phyloP scores from a whole-genome alignment of 2,797 vertebrate species.

The Chaetodon trifasciatus region DNA sequence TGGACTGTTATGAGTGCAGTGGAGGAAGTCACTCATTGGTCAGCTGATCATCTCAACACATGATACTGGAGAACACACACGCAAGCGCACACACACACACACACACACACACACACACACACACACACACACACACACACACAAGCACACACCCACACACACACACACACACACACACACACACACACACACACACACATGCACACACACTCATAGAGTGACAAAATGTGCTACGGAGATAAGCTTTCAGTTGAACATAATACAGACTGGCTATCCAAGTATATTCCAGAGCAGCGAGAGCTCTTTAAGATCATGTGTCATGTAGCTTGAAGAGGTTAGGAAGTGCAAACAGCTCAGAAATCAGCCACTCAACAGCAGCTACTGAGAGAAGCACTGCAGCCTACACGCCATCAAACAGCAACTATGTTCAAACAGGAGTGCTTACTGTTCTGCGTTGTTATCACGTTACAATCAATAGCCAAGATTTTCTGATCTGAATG shows the following conservation, averaged over 20 bases:
- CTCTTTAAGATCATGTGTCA: conserved; percentile 62
- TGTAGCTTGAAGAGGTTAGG: conserved; percentile 21
- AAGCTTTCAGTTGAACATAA: conserved; percentile 47
- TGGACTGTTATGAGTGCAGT: not conserved
- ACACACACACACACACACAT: not conserved
- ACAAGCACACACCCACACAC: not conserved
- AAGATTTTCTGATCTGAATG: conserved; percentile 1
- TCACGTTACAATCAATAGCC: not conserved
- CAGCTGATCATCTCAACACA: conserved; percentile 25
- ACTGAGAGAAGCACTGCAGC: conserved; percentile 2
- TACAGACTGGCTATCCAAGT: conserved; percentile 24
- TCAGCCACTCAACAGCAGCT: conserved; percentile 31
- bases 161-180: too few species aligned
- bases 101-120: conserved; percentile 3
- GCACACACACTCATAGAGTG: conserved; percentile 9
- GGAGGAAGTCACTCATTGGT: not conserved
- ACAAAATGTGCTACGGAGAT: conserved; percentile 27
- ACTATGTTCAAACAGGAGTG: conserved; percentile 27
- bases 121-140: not conserved
- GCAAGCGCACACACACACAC: too few species aligned
- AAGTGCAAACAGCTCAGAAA: conserved; percentile 44
- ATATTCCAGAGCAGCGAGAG: conserved; percentile 39
- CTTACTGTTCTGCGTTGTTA: conserved; percentile 12
- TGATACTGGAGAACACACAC: not conserved
- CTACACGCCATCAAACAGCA: not conserved